These are phyloP conservation scores for Aptenodytes patagonicus DNA, from an alignment of 2,113 vertebrate genomes.

Conservation along the genomic window DNA sequence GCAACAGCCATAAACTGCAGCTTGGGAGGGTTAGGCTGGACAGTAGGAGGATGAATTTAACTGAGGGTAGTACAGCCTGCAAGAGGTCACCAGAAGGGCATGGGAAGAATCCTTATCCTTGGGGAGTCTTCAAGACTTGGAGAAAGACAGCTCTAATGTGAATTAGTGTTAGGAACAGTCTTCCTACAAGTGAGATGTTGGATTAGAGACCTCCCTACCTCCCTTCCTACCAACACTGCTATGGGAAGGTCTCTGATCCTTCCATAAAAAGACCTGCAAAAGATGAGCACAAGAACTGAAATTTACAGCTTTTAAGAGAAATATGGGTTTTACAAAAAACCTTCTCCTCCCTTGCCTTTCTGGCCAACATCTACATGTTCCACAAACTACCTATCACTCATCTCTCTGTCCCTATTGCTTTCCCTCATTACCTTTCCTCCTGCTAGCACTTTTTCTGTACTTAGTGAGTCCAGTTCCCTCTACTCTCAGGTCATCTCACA, in stretches of 20 bases:
- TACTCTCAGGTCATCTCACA: not conserved
- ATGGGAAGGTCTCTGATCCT: not conserved
- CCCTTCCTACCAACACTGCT: not conserved
- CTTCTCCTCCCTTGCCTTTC: not conserved
- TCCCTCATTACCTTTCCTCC: not conserved
- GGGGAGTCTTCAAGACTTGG: not conserved
- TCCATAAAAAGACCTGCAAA: not conserved
- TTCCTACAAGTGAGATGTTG: not conserved
- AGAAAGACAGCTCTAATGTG: not conserved
- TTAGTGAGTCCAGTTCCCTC: not conserved
- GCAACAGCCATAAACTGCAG: not conserved
- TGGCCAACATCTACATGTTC: not conserved
- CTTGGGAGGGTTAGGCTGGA: not conserved
- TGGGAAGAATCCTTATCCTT: not conserved
- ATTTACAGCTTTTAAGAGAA: not conserved
- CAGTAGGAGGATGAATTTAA: not conserved
- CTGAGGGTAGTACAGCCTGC: not conserved
- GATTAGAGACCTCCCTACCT: not conserved
- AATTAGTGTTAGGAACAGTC: not conserved
- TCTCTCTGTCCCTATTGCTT: not conserved
- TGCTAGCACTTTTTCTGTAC: not conserved
- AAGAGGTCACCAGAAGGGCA: not conserved
- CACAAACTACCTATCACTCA: not conserved
- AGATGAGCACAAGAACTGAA: not conserved
- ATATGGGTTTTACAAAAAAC: not conserved